Evolutionary conservation across 2,888 invertebrate species (phyloP).

Genomic region (Polyommatus icarus): DNA sequence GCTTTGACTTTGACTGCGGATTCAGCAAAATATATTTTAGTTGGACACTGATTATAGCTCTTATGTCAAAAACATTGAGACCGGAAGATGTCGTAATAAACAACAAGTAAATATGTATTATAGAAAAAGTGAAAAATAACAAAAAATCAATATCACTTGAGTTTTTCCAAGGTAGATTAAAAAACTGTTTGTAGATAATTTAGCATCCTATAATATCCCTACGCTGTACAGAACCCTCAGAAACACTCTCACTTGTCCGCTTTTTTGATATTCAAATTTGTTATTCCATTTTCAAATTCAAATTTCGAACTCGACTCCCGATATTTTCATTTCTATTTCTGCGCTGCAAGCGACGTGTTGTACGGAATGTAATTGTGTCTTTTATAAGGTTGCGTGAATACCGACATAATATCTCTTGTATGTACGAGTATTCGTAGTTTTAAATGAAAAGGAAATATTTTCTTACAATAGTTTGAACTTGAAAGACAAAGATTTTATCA

Average conservation of each 20-base stretch:
- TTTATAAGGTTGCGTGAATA: not conserved
- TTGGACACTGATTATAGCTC: too few species aligned
- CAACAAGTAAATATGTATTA: too few species aligned
- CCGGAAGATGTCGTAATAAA: too few species aligned
- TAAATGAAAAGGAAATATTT: not conserved
- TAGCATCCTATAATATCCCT: not conserved
- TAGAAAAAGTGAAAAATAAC: too few species aligned
- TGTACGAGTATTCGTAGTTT: not conserved
- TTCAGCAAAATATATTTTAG: too few species aligned
- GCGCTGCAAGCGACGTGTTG: constrained; percentile 7
- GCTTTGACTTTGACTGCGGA: too few species aligned
- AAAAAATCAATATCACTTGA: not conserved
- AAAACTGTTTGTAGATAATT: not conserved
- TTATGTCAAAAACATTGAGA: too few species aligned
- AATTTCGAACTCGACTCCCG: not conserved
- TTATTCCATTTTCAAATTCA: constrained; percentile 11
- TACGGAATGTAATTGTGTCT: not conserved
- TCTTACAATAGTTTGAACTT: not conserved
- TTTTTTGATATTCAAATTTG: constrained; percentile 5
- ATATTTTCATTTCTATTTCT: constrained; percentile 15
- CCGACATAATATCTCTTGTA: not conserved
- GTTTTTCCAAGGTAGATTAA: not conserved
- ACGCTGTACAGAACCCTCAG: not conserved
- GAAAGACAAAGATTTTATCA: not conserved
- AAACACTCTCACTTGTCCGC: not conserved